Percentiles rank a stretch among this genome's conserved stretches.
Conservation (phyloP, 2,797 vertebrate species). For the Aratinga solstitialis region DNA sequence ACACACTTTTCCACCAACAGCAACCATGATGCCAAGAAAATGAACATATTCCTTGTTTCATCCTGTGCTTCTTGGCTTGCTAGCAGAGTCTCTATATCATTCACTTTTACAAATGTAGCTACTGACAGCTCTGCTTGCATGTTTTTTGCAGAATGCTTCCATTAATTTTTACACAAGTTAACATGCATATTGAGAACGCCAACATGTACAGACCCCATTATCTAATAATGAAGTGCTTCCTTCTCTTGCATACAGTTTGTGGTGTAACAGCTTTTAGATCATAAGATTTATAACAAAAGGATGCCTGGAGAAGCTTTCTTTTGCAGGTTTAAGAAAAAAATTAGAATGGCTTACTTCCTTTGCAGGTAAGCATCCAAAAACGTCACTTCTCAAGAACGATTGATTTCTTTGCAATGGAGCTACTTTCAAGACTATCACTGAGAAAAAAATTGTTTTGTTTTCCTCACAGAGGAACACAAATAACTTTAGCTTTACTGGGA, state of each 20-base stretch:
- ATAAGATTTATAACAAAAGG: conserved; percentile 27
- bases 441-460: neutral
- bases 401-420: neutral
- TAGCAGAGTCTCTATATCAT: neutral
- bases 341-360: neutral
- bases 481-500: neutral
- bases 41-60: neutral
- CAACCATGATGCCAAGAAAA: neutral
- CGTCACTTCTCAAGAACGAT: neutral
- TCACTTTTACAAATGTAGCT: neutral
- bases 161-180: neutral
- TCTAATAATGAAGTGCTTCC: neutral
- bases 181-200: neutral
- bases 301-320: neutral
- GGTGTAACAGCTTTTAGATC: conserved; percentile 5
- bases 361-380: neutral
- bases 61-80: neutral
- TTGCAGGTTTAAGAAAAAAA: neutral
- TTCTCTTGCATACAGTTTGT: neutral
- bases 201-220: neutral
- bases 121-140: neutral
- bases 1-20: neutral
- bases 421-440: neutral
- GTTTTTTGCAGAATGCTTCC: neutral
- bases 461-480: neutral